These are phyloP conservation scores for Rotaria magnacalcarata DNA, from an alignment of 2,888 invertebrate species.

Conservation along the genomic window DNA sequence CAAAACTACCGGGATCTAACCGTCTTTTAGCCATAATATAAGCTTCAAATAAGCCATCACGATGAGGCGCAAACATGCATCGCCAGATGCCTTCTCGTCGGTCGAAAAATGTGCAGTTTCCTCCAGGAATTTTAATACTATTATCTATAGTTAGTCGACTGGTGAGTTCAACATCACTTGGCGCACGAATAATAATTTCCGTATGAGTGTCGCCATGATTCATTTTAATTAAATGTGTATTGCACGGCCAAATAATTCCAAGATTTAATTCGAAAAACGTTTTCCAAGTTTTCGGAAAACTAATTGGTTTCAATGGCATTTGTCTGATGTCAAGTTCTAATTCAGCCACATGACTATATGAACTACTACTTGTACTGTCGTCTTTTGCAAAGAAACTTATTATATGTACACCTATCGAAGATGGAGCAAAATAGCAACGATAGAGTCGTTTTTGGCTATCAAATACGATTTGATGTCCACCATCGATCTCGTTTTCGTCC, in stretches of 20 bases:
- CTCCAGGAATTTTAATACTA: not conserved
- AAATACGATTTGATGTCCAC: not conserved
- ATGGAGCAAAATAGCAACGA: not conserved
- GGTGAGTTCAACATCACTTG: not conserved
- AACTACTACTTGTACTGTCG: not conserved
- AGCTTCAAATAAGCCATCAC: not conserved
- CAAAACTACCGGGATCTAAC: not conserved
- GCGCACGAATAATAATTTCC: not conserved
- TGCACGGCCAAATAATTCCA: constrained; percentile 2
- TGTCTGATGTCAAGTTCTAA: constrained; percentile 12
- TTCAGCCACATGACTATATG: not conserved
- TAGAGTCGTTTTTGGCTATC: not conserved
- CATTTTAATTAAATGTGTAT: constrained; percentile 6
- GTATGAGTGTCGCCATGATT: constrained; percentile 1
- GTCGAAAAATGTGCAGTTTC: not conserved
- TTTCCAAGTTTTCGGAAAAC: constrained; percentile 21
- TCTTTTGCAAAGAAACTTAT: not conserved
- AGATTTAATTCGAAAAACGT: not conserved
- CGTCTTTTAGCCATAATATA: constrained; percentile 9
- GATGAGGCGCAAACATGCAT: not conserved
- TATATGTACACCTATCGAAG: not conserved
- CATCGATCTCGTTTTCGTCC: not conserved
- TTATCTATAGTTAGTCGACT: not conserved
- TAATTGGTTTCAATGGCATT: constrained; percentile 12
- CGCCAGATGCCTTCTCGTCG: not conserved